Percentiles rank a stretch among this genome's conserved stretches.
These are phyloP conservation scores for Gobio gobio DNA, from an alignment of 2,113 vertebrate species.

Conservation along the genomic window DNA sequence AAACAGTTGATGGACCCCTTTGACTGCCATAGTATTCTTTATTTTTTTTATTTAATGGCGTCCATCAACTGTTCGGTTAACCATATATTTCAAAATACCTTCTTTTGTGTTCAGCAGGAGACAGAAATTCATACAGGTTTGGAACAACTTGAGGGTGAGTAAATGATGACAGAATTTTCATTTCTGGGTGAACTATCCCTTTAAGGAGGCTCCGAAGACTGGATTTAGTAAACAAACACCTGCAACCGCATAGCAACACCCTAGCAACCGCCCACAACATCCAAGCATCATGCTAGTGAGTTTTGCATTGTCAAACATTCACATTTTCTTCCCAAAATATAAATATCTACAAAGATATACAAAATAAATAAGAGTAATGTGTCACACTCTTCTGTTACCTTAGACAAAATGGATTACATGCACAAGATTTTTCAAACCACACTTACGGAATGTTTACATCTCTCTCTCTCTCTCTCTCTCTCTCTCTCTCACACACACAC, in stretches of 20 bases:
- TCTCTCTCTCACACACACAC: background rate
- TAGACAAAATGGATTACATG: constrained; percentile 10
- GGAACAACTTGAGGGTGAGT: too few species aligned
- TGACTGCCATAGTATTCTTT: too few species aligned
- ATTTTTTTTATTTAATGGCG: too few species aligned
- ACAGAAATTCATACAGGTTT: too few species aligned
- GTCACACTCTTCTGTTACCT: background rate
- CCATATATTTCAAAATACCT: too few species aligned
- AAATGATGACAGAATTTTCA: too few species aligned
- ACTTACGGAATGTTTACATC: constrained; percentile 42
- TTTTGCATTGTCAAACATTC: background rate
- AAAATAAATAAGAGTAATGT: background rate
- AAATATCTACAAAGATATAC: background rate
- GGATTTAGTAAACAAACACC: background rate
- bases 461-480: background rate
- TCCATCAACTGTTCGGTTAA: too few species aligned
- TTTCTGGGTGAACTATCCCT: too few species aligned
- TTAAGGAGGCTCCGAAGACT: background rate
- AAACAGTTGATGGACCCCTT: too few species aligned
- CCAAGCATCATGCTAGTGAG: background rate
- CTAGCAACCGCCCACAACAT: background rate
- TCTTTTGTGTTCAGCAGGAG: too few species aligned
- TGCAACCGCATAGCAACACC: background rate
- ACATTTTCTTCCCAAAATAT: background rate
- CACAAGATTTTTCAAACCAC: constrained; percentile 45